Evolutionary conservation across 2,888 invertebrate genomes (phyloP), one percentile per base, ranked within the genome.

Genomic region (Callinectes sapidus): DNA sequence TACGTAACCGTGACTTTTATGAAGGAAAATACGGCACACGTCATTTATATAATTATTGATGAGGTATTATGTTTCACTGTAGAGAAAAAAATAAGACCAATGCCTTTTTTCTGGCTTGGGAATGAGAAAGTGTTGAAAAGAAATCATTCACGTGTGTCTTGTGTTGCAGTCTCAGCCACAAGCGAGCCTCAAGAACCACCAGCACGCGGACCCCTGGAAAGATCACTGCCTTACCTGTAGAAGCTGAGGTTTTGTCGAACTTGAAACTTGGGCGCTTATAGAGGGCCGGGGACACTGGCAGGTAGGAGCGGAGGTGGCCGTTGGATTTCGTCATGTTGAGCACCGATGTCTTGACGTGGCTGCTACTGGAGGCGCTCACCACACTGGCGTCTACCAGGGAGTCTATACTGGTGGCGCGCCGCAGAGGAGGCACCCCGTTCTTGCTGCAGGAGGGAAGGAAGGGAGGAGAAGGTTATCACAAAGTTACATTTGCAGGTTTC

Each of bases 371-470:
- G 89, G 87, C 90, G 89, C 87, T 92, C 91, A 35, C 87, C 48
- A 71, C 55, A 14, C 95, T 95, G 94, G 95, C 95, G 90, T 95
- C 95, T 13, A 95, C 93, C 71, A 95, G 90, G 61, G 95, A 95
- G 94, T 95, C 95, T 39, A 95, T 95, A 91, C 95, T 95, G 92
- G 95, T 94, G 13, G 95, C 95, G 61, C 95, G 94, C 14, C 95
- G 92, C 18, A 95, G 91, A 14, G 94, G 94, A 0, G 93, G 86
- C 16, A 90, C 94, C 14, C 90, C 95, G 95, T 95, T 94, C 91
- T 92, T 93, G 54, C 92, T 10, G 96, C 94, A 95, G 95, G 94
- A 94, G 95, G 87, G 94, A 90, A 71, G 95, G 94, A 55, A 94
- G 95, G 93, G 94, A 95, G 95, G 94, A 89, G 94, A 66, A 87